Evolutionary conservation across 1,140 invertebrate genomes (phyloP).

Genomic region (Lordiphosa collinella): DNA sequence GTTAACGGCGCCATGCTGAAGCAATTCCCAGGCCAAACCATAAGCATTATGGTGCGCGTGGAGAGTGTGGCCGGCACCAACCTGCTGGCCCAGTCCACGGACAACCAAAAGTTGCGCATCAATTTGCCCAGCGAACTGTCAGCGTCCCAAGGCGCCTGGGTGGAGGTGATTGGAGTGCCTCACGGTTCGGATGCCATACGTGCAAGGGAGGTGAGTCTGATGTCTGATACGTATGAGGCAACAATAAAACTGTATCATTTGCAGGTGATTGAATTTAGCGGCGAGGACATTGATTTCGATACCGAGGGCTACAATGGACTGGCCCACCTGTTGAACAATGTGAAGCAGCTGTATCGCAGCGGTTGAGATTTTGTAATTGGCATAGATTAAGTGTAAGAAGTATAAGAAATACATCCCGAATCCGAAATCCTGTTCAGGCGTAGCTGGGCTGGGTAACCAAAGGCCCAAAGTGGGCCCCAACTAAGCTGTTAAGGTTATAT

Average conservation of each 20-base stretch:
- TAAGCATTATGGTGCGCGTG: slow-evolving; percentile 67
- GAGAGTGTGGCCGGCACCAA: slow-evolving; percentile 60
- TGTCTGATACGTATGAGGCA: not conserved
- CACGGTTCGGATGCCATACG: slow-evolving; percentile 39
- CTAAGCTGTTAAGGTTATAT: too few relatives aligned
- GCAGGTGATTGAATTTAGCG: slow-evolving; percentile 66
- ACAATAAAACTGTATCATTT: too few relatives aligned
- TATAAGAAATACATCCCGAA: too few relatives aligned
- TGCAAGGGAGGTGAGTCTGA: slow-evolving; percentile 28
- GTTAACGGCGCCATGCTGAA: slow-evolving; percentile 66
- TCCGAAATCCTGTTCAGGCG: too few relatives aligned
- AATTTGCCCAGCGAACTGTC: slow-evolving; percentile 39
- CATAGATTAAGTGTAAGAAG: too few relatives aligned
- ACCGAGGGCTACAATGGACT: slow-evolving; percentile 69
- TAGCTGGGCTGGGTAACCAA: too few relatives aligned
- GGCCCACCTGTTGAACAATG: slow-evolving; percentile 62
- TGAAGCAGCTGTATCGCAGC: slow-evolving; percentile 60
- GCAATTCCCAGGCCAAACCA: slow-evolving; percentile 50
- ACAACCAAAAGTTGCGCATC: slow-evolving; percentile 61
- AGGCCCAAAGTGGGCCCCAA: too few relatives aligned
- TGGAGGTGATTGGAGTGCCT: slow-evolving; percentile 68
- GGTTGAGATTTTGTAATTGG: slow-evolving; percentile 2
- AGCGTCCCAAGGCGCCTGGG: slow-evolving; percentile 50
- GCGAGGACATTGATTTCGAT: slow-evolving; percentile 65
- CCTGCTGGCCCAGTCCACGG: slow-evolving; percentile 49